Evolutionary conservation across 2,113 vertebrate species (phyloP).

Genomic region (Aythya baeri): DNA sequence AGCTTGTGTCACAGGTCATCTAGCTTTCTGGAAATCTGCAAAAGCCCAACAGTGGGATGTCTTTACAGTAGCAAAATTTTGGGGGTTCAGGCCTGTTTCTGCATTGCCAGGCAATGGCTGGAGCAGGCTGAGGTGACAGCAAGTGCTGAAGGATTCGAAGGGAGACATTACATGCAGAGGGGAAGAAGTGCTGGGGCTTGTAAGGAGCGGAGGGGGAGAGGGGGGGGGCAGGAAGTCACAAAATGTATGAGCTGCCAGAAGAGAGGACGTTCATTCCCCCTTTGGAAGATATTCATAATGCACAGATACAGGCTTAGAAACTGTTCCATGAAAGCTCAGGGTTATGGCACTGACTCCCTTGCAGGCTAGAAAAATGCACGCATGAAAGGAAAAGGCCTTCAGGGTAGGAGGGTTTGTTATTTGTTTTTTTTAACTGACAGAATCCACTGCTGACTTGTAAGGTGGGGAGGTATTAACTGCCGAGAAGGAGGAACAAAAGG

Average conservation of each 20-base stretch:
- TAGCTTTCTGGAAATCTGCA: slow-evolving; percentile 12
- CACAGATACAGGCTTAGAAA: slow-evolving; percentile 42
- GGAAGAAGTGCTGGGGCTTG: background rate
- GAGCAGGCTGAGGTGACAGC: background rate
- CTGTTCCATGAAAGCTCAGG: slow-evolving; percentile 27
- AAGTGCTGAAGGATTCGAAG: background rate
- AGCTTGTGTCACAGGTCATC: background rate
- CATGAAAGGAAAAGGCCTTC: slow-evolving; percentile 57
- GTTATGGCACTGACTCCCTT: slow-evolving; percentile 39
- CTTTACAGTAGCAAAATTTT: background rate
- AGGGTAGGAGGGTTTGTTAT: slow-evolving; percentile 58
- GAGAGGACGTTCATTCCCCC: background rate
- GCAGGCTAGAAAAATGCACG: slow-evolving; percentile 48
- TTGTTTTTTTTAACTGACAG: slow-evolving; percentile 55
- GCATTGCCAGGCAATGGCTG: background rate
- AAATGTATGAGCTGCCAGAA: background rate
- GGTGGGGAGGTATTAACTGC: slow-evolving; percentile 50
- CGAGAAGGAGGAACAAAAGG: slow-evolving; percentile 52
- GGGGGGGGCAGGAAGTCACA: background rate
- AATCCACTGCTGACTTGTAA: slow-evolving; percentile 61
- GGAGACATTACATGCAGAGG: background rate
- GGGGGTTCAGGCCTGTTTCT: background rate
- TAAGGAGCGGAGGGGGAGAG: background rate
- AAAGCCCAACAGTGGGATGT: background rate
- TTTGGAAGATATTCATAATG: slow-evolving; percentile 35